Percentiles rank a stretch among this genome's conserved stretches.
These are phyloP conservation scores for Spizaetus ornatus DNA, from an alignment of 2,113 vertebrate species.

Conservation along the genomic window DNA sequence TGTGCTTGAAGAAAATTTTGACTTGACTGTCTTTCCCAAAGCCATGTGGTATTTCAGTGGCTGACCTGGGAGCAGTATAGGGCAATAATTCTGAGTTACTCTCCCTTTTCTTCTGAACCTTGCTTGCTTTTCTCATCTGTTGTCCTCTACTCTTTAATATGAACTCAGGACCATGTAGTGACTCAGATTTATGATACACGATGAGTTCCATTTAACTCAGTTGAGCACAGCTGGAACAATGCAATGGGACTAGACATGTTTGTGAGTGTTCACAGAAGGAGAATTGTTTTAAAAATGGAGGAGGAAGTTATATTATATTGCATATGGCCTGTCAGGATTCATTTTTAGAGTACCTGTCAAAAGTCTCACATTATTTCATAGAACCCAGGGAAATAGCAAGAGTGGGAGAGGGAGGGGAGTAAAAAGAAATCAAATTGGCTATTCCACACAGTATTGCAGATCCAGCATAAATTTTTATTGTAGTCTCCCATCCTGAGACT, in stretches of 20 bases:
- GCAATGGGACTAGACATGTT: background rate
- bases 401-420: background rate
- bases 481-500: background rate
- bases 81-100: background rate
- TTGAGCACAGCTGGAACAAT: conserved; percentile 10
- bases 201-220: background rate
- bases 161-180: background rate
- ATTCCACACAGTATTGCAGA: background rate
- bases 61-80: background rate
- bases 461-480: background rate
- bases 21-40: background rate
- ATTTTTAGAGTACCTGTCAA: conserved; percentile 41
- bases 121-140: background rate
- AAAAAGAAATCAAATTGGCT: background rate
- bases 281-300: conserved; percentile 8
- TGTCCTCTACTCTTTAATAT: background rate
- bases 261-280: background rate
- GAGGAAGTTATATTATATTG: background rate
- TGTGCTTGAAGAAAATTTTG: background rate
- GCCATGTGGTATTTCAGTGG: background rate
- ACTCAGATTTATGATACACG: background rate
- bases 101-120: background rate
- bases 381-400: background rate
- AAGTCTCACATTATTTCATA: conserved; percentile 1
- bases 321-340: background rate